Evolutionary conservation across 2,888 invertebrate species (phyloP).

Genomic region (Ochropacha duplaris): DNA sequence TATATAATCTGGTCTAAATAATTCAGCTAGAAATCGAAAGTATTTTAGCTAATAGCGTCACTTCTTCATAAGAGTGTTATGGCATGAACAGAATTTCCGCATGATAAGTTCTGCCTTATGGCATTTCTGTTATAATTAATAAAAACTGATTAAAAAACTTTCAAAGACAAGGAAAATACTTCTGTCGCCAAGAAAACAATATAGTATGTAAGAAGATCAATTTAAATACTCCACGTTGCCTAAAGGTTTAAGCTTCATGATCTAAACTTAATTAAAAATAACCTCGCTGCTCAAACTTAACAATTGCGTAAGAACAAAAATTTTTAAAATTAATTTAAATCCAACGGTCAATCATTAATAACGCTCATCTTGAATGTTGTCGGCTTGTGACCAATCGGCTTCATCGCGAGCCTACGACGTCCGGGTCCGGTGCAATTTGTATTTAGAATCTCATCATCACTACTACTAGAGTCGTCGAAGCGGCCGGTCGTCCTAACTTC

Average conservation of each 20-base stretch:
- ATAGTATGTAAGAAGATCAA: background rate
- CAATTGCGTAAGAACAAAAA: background rate
- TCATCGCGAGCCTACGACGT: conserved; percentile 68
- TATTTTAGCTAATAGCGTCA: no score
- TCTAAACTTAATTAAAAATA: background rate
- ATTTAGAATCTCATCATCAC: conserved; percentile 72
- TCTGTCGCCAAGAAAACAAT: background rate
- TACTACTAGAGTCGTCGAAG: conserved; percentile 69
- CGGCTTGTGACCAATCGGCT: conserved; percentile 63
- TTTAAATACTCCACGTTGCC: background rate
- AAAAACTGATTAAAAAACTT: no score
- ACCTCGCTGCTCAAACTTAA: background rate
- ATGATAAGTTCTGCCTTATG: no score
- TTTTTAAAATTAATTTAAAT: conserved; percentile 1
- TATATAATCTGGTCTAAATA: no score
- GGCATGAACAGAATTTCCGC: no score
- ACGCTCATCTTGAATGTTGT: conserved; percentile 71
- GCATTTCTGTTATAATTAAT: no score
- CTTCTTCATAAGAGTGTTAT: no score
- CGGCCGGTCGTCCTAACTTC: conserved; percentile 59
- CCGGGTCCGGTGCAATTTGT: conserved; percentile 54
- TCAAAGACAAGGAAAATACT: background rate
- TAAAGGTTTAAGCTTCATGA: background rate
- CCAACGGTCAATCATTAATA: conserved; percentile 61
- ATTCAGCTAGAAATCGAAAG: no score